phyloP scores from a whole-genome alignment of 2,888 invertebrate species.

The Ormyrus labotus region DNA sequence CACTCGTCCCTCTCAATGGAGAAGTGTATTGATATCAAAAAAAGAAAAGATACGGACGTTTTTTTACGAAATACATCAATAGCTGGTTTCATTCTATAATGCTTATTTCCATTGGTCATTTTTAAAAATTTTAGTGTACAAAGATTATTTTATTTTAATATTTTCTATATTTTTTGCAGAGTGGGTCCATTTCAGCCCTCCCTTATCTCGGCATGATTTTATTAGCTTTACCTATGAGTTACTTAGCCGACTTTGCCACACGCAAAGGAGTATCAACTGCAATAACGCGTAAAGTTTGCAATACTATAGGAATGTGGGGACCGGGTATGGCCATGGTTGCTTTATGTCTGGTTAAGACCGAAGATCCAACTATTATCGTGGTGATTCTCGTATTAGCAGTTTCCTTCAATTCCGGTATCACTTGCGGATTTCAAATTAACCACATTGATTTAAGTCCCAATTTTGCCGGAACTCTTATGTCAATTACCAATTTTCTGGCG shows the following conservation, averaged over 20 bases:
- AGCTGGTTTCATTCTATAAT: too few species aligned
- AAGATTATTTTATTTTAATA: background rate
- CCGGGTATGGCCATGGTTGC: constrained; percentile 75
- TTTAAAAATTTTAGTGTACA: background rate
- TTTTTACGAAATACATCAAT: too few species aligned
- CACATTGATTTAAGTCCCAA: constrained; percentile 77
- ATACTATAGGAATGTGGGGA: constrained; percentile 78
- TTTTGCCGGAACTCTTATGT: constrained; percentile 77
- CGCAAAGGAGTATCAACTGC: constrained; percentile 66
- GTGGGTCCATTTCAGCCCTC: constrained; percentile 77
- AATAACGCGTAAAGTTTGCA: constrained; percentile 73
- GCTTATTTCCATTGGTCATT: background rate
- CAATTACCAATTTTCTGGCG: constrained; percentile 75
- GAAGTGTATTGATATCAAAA: too few species aligned
- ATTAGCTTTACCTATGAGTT: constrained; percentile 77
- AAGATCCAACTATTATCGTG: constrained; percentile 48
- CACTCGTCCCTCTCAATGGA: too few species aligned
- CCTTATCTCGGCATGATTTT: constrained; percentile 79
- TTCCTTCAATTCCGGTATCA: constrained; percentile 69
- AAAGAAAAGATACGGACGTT: too few species aligned
- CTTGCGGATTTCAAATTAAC: constrained; percentile 75
- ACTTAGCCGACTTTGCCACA: constrained; percentile 75
- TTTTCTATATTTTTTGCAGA: constrained; percentile 63
- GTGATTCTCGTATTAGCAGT: constrained; percentile 70
- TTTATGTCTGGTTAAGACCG: constrained; percentile 64